Evolutionary conservation across 2,797 vertebrate species (phyloP).

Genomic region (Columba guinea): DNA sequence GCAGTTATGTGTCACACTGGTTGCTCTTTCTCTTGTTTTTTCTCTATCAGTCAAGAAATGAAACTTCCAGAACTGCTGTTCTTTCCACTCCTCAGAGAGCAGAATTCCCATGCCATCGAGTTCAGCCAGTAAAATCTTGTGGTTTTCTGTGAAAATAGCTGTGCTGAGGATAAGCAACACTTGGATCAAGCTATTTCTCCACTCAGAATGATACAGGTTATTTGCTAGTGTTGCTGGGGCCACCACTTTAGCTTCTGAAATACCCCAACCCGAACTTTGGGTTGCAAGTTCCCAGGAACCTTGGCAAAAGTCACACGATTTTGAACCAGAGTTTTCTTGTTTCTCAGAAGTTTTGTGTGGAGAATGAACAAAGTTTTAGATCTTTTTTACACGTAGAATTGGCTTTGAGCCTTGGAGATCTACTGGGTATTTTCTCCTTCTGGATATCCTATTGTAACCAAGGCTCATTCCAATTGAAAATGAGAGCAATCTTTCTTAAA

Average conservation of each 20-base stretch:
- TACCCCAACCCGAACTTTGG: not conserved
- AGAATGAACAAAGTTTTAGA: not conserved
- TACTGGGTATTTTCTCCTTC: not conserved
- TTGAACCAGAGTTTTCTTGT: not conserved
- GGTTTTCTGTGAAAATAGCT: conserved; percentile 2
- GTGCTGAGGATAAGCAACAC: not conserved
- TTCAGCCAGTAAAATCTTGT: not conserved
- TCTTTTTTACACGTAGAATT: not conserved
- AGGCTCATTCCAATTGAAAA: not conserved
- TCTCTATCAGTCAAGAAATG: not conserved
- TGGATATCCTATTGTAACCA: not conserved
- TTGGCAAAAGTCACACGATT: not conserved
- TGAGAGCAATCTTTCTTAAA: not conserved
- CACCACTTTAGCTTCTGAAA: not conserved
- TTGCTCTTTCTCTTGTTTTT: not conserved
- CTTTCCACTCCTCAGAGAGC: not conserved
- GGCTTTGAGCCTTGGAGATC: not conserved
- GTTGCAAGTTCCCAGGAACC: not conserved
- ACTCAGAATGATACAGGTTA: not conserved
- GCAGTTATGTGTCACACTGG: not conserved
- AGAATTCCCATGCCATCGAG: not conserved
- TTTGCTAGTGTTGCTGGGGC: not conserved
- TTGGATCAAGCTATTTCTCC: not conserved
- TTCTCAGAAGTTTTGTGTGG: not conserved
- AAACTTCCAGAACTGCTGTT: not conserved